Conservation (phyloP, 2,888 invertebrate genomes). For the Epistrophella euchroma region DNA sequence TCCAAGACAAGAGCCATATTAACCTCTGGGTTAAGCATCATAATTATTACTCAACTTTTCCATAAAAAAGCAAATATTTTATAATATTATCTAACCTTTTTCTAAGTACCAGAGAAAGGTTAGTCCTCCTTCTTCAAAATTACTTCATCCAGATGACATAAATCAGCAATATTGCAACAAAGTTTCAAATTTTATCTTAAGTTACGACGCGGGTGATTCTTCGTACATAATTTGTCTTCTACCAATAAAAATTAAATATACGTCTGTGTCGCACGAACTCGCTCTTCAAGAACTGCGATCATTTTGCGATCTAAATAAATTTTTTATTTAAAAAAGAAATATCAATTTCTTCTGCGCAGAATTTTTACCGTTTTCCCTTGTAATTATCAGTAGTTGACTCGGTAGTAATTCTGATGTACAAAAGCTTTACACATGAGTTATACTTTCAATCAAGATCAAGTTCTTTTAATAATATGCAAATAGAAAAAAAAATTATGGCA, state of each 20-base stretch:
- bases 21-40: not conserved
- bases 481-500: no score
- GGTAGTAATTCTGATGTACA: no score
- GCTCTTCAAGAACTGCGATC: not conserved
- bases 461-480: no score
- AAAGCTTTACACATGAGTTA: no score
- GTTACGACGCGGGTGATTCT: not conserved
- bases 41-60: not conserved
- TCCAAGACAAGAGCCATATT: not conserved
- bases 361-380: no score
- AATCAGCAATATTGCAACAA: conserved; percentile 17
- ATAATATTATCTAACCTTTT: not conserved
- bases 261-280: not conserved
- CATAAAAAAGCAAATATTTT: not conserved
- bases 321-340: no score
- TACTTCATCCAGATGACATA: not conserved
- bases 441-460: no score
- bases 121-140: not conserved
- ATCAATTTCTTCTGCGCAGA: no score
- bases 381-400: no score
- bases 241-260: not conserved
- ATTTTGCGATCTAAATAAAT: not conserved
- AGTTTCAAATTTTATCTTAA: not conserved
- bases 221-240: not conserved
- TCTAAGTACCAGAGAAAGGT: not conserved